Percentiles rank a stretch among this genome's conserved stretches.
Conservation (phyloP, 2,888 invertebrate genomes). For the Eupithecia insigniata region DNA sequence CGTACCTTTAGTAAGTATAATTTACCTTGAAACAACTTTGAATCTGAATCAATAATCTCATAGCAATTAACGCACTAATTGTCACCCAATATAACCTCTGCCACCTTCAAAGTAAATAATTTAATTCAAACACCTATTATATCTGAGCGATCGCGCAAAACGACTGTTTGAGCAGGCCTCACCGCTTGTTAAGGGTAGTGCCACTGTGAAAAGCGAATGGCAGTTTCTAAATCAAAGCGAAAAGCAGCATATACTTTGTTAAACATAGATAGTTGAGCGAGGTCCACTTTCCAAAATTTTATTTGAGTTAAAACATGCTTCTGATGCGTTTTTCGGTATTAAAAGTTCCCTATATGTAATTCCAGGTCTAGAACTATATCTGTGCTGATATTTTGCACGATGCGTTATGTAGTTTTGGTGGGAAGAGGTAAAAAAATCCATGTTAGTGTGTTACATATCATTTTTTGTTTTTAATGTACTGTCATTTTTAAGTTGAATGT, state of each 20-base stretch:
- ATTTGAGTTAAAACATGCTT: too few relatives aligned
- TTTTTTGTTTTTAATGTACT: too few relatives aligned
- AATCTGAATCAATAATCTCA: not conserved
- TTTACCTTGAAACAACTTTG: not conserved
- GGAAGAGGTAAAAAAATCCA: too few relatives aligned
- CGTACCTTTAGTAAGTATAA: too few relatives aligned
- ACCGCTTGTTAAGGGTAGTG: constrained; percentile 41
- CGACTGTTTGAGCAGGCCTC: constrained; percentile 44
- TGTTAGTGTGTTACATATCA: too few relatives aligned
- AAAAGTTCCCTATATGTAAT: too few relatives aligned
- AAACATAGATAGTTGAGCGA: not conserved
- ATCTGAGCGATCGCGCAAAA: constrained; percentile 37
- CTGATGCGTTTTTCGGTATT: too few relatives aligned
- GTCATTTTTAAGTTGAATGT: too few relatives aligned
- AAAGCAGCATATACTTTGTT: not conserved
- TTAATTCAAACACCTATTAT: constrained; percentile 41
- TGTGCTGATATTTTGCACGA: too few relatives aligned
- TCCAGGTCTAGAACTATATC: too few relatives aligned
- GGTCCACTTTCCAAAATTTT: too few relatives aligned
- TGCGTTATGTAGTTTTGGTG: too few relatives aligned
- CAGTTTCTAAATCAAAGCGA: not conserved
- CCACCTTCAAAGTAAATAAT: constrained; percentile 25
- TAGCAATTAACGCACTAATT: constrained; percentile 5
- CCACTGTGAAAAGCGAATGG: constrained; percentile 21
- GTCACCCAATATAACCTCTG: constrained; percentile 11